These are phyloP conservation scores for Hedya salicella DNA, from an alignment of 2,888 invertebrate genomes.

Conservation along the genomic window DNA sequence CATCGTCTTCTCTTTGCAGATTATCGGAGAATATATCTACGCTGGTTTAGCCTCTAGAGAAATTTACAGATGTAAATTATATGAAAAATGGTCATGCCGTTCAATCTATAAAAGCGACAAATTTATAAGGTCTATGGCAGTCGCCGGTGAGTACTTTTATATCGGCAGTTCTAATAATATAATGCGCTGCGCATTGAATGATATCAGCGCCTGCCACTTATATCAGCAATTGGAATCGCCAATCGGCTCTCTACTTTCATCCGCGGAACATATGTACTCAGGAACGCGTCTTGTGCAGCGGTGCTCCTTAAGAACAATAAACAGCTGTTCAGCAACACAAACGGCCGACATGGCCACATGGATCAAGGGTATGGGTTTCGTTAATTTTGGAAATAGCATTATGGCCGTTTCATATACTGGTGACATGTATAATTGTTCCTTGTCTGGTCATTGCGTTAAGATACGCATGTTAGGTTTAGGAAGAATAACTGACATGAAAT, in stretches of 20 bases:
- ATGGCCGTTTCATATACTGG: not conserved
- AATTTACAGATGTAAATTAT: not conserved
- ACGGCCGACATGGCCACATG: no score
- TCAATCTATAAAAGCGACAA: not conserved
- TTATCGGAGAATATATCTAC: slow-evolving; percentile 2
- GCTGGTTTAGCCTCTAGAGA: not conserved
- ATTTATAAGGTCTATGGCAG: not conserved
- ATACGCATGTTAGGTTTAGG: no score
- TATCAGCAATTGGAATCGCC: not conserved
- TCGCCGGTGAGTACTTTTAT: not conserved
- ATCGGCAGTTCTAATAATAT: not conserved
- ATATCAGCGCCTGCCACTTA: not conserved
- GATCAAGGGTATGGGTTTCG: not conserved
- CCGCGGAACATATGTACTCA: not conserved
- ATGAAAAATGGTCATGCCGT: not conserved
- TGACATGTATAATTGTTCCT: not conserved
- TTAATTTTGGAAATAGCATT: not conserved
- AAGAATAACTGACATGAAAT: no score
- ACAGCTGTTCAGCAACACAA: not conserved
- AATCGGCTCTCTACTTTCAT: not conserved
- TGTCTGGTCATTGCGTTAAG: no score
- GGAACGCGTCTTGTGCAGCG: not conserved
- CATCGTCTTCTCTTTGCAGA: not conserved
- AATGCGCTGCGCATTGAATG: not conserved
- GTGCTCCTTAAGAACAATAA: not conserved